phyloP scores from a whole-genome alignment of 2,113 vertebrate genomes.

The Lathamus discolor region DNA sequence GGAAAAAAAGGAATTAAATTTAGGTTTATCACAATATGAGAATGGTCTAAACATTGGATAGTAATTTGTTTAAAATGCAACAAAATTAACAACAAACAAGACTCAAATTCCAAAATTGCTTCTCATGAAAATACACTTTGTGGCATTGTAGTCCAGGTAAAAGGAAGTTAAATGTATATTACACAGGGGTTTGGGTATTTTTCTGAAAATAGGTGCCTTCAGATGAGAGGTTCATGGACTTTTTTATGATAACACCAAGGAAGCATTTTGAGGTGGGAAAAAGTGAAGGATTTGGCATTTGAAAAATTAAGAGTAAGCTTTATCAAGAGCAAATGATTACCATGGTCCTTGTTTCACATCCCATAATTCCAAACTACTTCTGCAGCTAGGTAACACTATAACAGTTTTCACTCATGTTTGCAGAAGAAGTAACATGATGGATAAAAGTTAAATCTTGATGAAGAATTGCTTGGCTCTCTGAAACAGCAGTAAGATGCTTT shows the following conservation, averaged over 20 bases:
- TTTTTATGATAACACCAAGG: background rate
- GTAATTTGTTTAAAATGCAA: background rate
- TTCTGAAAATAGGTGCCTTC: background rate
- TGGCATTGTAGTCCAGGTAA: background rate
- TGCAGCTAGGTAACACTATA: background rate
- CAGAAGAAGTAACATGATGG: background rate
- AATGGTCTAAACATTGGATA: background rate
- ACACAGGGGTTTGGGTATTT: background rate
- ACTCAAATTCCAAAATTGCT: background rate
- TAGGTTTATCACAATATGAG: background rate
- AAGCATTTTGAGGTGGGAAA: background rate
- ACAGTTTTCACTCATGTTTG: background rate
- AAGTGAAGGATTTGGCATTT: background rate
- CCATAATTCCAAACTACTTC: background rate
- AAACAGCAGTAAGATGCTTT: background rate
- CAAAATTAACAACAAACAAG: background rate
- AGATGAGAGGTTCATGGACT: background rate
- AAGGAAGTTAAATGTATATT: background rate
- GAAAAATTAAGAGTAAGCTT: background rate
- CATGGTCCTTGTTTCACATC: background rate
- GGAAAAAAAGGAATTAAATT: background rate
- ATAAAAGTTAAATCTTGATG: background rate
- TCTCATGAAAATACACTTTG: background rate
- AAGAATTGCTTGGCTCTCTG: background rate
- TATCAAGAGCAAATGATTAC: background rate